These are phyloP conservation scores for Drosophila mettleri DNA, from an alignment of 2,888 invertebrate species.

Conservation along the genomic window DNA sequence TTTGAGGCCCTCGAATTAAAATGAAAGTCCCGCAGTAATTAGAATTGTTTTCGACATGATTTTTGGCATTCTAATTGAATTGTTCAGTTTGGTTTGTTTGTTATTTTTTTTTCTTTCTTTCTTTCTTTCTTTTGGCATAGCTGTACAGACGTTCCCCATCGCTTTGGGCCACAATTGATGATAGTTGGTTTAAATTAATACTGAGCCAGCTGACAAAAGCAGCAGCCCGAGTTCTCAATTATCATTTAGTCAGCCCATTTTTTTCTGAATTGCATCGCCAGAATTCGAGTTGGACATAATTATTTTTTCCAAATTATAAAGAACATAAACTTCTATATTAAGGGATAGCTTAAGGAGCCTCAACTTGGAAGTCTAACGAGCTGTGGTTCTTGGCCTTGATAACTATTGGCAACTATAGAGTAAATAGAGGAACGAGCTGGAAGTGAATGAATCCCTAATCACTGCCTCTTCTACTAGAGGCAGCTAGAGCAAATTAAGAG, in stretches of 20 bases:
- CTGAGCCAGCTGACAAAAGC: conserved; percentile 4
- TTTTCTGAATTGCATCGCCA: too few species aligned
- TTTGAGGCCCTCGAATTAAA: conserved; percentile 19
- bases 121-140: not conserved
- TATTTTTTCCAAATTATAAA: not conserved
- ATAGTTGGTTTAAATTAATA: conserved; percentile 10
- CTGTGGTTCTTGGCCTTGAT: too few species aligned
- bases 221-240: not conserved
- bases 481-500: too few species aligned
- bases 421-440: too few species aligned
- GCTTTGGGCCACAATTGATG: conserved; percentile 22
- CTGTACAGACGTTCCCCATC: conserved; percentile 6
- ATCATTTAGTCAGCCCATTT: not conserved
- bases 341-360: not conserved
- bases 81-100: conserved; percentile 32
- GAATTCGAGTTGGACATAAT: not conserved
- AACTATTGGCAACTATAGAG: too few species aligned
- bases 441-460: too few species aligned
- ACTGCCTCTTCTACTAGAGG: too few species aligned
- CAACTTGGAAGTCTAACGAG: not conserved
- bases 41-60: conserved; percentile 73
- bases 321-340: not conserved
- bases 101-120: too few species aligned
- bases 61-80: conserved; percentile 76
- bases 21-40: conserved; percentile 65